Evolutionary conservation across 2,888 invertebrate species (phyloP).

Genomic region (Nyleta sp.): DNA sequence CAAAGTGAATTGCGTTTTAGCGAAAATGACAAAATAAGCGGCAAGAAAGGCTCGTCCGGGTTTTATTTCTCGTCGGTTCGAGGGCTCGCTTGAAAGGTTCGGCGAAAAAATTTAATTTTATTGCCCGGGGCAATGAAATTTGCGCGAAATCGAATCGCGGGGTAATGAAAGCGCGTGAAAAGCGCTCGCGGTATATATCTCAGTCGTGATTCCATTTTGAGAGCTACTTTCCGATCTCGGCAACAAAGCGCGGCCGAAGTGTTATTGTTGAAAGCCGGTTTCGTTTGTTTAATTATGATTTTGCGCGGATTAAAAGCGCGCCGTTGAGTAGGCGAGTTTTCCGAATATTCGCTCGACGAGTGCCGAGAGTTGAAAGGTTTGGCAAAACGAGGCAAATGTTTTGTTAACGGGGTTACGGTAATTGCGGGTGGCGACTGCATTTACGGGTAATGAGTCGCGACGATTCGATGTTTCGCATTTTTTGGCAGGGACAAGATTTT

Average conservation of each 20-base stretch:
- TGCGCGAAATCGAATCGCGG: constrained; percentile 45
- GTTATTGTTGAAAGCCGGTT: constrained; percentile 4
- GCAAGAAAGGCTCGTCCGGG: constrained; percentile 25
- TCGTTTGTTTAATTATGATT: too few relatives aligned
- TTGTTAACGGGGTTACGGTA: too few relatives aligned
- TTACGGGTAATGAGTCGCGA: too few relatives aligned
- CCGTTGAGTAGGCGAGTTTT: too few relatives aligned
- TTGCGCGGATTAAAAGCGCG: too few relatives aligned
- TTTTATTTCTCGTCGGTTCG: constrained; percentile 53
- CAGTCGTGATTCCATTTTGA: constrained; percentile 34
- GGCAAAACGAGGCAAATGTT: too few relatives aligned
- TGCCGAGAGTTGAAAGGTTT: too few relatives aligned
- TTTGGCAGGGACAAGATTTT: too few relatives aligned
- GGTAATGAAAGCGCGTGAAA: constrained; percentile 43
- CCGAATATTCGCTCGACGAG: too few relatives aligned
- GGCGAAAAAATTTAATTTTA: constrained; percentile 53
- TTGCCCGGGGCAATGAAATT: constrained; percentile 45
- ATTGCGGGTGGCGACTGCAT: too few relatives aligned
- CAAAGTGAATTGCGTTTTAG: constrained; percentile 56
- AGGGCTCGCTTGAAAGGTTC: constrained; percentile 41
- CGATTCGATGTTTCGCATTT: too few relatives aligned
- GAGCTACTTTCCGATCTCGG: constrained; percentile 27
- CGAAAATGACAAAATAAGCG: constrained; percentile 57
- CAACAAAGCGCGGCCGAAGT: neutral
- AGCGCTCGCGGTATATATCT: constrained; percentile 15